These are phyloP conservation scores for Crotalus helleri DNA, from an alignment of 2,113 vertebrate genomes.

Conservation along the genomic window DNA sequence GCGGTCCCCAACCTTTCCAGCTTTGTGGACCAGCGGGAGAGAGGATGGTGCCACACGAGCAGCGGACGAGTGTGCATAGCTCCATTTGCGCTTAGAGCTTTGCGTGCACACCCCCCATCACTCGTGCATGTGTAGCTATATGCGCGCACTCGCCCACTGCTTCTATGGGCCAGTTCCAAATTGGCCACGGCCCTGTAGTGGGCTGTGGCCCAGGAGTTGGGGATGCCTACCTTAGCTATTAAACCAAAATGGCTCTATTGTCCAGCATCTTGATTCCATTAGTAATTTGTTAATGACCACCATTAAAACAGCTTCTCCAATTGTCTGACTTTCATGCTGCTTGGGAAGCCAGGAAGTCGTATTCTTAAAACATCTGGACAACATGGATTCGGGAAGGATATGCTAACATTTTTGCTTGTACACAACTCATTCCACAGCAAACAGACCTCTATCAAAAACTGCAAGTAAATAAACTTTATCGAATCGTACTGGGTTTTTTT, in stretches of 20 bases:
- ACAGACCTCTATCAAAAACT: neutral
- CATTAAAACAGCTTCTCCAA: neutral
- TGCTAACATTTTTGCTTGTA: neutral
- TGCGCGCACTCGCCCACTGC: too few species aligned
- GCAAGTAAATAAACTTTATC: neutral
- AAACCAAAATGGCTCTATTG: neutral
- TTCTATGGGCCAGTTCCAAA: too few species aligned
- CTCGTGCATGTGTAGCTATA: too few species aligned
- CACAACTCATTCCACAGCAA: neutral
- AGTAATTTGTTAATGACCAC: neutral
- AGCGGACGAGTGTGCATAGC: rapidly evolving
- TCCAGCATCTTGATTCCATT: neutral
- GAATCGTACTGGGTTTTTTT: neutral
- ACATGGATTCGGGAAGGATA: neutral
- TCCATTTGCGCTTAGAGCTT: too few species aligned
- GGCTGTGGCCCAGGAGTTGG: too few species aligned
- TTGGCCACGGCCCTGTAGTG: too few species aligned
- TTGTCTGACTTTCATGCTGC: neutral
- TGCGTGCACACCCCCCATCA: rapidly evolving
- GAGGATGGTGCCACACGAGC: too few species aligned
- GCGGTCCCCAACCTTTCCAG: too few species aligned
- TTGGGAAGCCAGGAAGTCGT: neutral
- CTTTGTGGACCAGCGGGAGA: too few species aligned
- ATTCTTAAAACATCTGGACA: neutral
- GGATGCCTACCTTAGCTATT: neutral